Conservation (phyloP, 2,113 vertebrate genomes). For the Ctenodactylus gundi region DNA sequence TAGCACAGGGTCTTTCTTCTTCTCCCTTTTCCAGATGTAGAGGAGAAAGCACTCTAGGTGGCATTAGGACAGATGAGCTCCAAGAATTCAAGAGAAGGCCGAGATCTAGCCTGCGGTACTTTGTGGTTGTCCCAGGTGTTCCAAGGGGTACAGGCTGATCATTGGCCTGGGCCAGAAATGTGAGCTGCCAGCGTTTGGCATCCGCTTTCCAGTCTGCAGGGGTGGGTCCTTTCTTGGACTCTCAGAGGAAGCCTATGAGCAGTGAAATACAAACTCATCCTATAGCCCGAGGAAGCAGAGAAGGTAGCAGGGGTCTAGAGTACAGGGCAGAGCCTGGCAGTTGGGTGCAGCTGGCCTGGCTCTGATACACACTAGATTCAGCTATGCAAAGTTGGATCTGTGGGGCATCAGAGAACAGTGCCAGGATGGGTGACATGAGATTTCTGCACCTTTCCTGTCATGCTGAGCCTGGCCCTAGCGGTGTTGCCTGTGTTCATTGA, state of each 20-base stretch:
- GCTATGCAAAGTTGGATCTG: not conserved
- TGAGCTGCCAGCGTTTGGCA: not conserved
- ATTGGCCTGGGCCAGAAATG: too few species aligned
- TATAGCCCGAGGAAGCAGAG: not conserved
- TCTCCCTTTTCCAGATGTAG: not conserved
- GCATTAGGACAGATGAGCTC: not conserved
- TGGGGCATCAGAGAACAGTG: not conserved
- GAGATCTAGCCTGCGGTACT: rapidly evolving
- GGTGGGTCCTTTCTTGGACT: not conserved
- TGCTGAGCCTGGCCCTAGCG: not conserved
- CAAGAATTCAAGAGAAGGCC: not conserved
- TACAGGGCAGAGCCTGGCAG: too few species aligned
- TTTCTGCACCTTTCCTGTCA: not conserved
- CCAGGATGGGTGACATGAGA: rapidly evolving
- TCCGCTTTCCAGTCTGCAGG: not conserved
- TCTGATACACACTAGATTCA: not conserved
- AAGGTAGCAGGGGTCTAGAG: not conserved
- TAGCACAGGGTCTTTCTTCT: not conserved
- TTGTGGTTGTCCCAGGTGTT: not conserved
- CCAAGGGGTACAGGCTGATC: not conserved
- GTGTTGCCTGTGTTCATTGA: not conserved
- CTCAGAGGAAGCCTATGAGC: not conserved
- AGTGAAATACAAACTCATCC: too few species aligned
- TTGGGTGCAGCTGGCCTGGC: not conserved
- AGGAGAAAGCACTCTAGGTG: not conserved